Conservation (phyloP, 2,888 invertebrate species). For the Scaptomyza parva region DNA sequence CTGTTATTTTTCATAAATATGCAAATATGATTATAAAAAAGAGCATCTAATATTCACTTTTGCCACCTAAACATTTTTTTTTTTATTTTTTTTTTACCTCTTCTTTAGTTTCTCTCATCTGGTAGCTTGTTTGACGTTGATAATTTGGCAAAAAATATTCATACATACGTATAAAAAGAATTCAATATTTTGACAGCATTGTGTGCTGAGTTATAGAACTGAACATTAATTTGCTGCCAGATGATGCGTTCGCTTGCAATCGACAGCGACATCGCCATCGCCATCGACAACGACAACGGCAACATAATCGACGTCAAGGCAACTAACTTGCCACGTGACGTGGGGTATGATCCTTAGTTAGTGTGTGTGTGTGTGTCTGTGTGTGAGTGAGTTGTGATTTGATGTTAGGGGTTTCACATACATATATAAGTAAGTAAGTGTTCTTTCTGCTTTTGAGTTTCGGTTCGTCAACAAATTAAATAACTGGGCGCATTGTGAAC, state of each 20-base stretch:
- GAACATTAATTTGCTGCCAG: slow-evolving; percentile 68
- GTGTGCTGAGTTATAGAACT: slow-evolving; percentile 72
- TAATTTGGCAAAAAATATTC: slow-evolving; percentile 61
- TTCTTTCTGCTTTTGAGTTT: slow-evolving; percentile 6
- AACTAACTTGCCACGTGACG: slow-evolving; percentile 47
- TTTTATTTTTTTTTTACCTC: slow-evolving; percentile 2
- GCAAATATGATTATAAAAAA: neutral
- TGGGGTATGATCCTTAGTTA: neutral
- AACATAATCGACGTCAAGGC: slow-evolving; percentile 47
- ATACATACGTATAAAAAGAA: slow-evolving; percentile 24
- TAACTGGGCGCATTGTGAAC: slow-evolving; percentile 56
- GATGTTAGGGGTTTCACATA: neutral
- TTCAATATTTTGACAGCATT: slow-evolving; percentile 78
- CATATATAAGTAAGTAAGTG: too few species aligned
- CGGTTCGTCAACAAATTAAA: slow-evolving; percentile 40
- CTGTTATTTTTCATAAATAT: too few species aligned
- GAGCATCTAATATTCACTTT: slow-evolving; percentile 30
- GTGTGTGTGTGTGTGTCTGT: neutral
- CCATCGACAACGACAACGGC: too few species aligned
- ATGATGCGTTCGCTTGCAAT: slow-evolving; percentile 41
- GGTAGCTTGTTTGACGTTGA: slow-evolving; percentile 65
- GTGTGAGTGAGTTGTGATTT: slow-evolving; percentile 45
- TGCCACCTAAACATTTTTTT: neutral
- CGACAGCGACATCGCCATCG: too few species aligned
- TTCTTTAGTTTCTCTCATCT: slow-evolving; percentile 9